Evolutionary conservation across 2,888 invertebrate genomes (phyloP), one percentile per base, ranked within the genome.

Genomic region (Leptopilina syphax): DNA sequence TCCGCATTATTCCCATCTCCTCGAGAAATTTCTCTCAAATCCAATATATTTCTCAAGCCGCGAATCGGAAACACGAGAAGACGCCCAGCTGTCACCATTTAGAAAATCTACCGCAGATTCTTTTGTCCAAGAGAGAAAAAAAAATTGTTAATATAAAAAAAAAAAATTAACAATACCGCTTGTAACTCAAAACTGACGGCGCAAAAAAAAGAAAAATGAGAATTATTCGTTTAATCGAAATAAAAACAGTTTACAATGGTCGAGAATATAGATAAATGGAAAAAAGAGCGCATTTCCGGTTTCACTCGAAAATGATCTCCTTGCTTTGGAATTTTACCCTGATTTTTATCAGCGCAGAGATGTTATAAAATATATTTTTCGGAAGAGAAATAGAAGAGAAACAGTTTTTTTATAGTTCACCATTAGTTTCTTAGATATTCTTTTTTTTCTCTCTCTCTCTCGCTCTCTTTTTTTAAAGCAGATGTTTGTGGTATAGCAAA

Each of bases 301-400:
- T 73, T 73, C 73, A 73, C 73, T 73, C 34, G 3, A 73, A 70
- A 73, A 73, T 73, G 73, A 73, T 73, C 27, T 73, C 5, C 54
- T 57, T 73, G 73, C 73, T 34, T 54, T 57, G 73, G 73, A 73
- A 73, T 73, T 57, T 73, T n/a, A 73, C 57, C 73, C 73, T 73
- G 73, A 73, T 73, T 73, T 73, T 57, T 54, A 73, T 73, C 73
- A 57, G 57, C 34, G 44, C 34, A 34, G 47, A 47, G 7, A 47
- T 47, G 9, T 34, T 34, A 34, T 34, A 34, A 50, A 9, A 70
- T 12, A 54, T 27, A 57, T 73, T 54, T 50, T 70, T 27, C 68
- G 12, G 70, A 13, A 54, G 27, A n/a, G 50, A 70, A 70, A 70
- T 13, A 70, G 27, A 70, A 70, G 27, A n/a, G 27, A 34, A 27